These are phyloP conservation scores for Mohoua ochrocephala DNA, from an alignment of 2,113 vertebrate genomes.

Conservation along the genomic window DNA sequence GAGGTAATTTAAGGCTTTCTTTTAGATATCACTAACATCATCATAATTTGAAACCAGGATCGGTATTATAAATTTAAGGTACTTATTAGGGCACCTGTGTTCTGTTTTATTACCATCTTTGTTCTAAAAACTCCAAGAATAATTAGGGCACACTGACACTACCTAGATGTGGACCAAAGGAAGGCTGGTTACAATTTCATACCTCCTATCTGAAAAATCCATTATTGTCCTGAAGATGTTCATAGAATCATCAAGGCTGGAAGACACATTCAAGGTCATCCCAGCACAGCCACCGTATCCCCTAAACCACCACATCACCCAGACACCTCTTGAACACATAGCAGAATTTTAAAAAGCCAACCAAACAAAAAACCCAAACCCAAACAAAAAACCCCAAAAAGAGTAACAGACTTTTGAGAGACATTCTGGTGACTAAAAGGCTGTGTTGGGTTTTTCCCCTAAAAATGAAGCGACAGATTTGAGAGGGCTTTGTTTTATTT, in stretches of 20 bases:
- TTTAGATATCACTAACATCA: not conserved
- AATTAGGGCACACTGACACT: not conserved
- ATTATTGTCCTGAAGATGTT: not conserved
- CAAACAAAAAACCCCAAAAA: not conserved
- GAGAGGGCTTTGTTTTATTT: not conserved
- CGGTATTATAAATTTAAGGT: not conserved
- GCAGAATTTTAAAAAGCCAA: not conserved
- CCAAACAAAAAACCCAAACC: not conserved
- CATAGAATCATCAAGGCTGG: not conserved
- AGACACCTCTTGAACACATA: fast-evolving
- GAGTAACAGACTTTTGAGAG: not conserved
- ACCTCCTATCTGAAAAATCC: not conserved
- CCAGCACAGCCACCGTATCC: not conserved
- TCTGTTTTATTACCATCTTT: not conserved
- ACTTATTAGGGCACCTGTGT: not conserved
- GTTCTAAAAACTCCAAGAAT: not conserved
- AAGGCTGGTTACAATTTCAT: not conserved
- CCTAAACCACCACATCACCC: not conserved
- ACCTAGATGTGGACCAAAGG: fast-evolving
- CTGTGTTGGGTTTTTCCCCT: fast-evolving
- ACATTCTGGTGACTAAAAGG: not conserved
- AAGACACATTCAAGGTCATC: not conserved
- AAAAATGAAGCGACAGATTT: not conserved
- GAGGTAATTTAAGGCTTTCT: not conserved
- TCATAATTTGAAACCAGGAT: not conserved